Percentiles rank a stretch among this genome's conserved stretches.
phyloP scores from a whole-genome alignment of 2,888 invertebrate species.

The Ellobium chinense region DNA sequence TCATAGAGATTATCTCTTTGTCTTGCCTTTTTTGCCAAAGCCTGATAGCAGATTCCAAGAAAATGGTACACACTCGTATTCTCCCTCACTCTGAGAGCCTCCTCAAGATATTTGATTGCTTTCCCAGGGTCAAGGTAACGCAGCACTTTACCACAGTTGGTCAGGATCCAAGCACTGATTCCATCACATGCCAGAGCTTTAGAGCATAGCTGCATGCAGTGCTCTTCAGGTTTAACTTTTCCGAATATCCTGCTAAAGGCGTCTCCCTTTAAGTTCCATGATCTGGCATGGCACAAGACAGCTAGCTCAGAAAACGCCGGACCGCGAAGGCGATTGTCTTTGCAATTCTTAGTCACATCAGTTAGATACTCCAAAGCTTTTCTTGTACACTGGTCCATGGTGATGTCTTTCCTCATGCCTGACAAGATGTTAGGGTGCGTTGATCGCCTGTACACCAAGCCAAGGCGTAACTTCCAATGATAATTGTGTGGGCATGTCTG shows the following conservation, averaged over 20 bases:
- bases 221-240: neutral
- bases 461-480: neutral
- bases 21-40: neutral
- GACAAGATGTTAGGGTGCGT: neutral
- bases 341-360: neutral
- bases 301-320: slow-evolving; percentile 9
- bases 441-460: neutral
- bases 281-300: neutral
- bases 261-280: neutral
- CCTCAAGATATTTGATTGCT: neutral
- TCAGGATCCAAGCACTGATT: neutral
- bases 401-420: neutral
- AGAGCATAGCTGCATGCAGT: too few relatives aligned
- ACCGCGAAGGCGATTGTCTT: neutral
- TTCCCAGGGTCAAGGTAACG: neutral
- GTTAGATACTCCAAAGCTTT: neutral
- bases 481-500: neutral
- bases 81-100: neutral
- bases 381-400: neutral
- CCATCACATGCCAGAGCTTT: neutral
- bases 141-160: slow-evolving; percentile 9
- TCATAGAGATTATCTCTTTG: neutral
- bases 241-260: neutral
- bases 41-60: neutral
- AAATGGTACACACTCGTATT: neutral